Percentiles rank a stretch among this genome's conserved stretches.
Conservation (phyloP, 1,140 invertebrate genomes). For the Mamestra configurata region DNA sequence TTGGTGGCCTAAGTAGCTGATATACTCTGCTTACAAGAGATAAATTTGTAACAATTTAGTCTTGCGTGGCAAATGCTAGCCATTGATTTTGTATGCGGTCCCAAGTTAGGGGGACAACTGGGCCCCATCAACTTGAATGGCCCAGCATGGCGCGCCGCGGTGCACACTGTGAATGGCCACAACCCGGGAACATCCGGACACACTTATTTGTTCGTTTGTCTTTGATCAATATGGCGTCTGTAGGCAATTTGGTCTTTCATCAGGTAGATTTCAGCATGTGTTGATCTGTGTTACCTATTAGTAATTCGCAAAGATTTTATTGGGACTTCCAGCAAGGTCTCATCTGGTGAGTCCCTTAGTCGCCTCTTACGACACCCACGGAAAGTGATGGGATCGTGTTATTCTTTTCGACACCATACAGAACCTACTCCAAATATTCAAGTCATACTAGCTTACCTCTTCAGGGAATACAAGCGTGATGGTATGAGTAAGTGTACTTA, state of each 20-base stretch:
- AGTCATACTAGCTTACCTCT: no score
- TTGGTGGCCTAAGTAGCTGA: no score
- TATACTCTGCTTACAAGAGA: slow-evolving; percentile 20
- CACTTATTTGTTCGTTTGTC: slow-evolving; percentile 38
- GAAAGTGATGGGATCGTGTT: no score
- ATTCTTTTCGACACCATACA: no score
- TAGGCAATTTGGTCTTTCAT: slow-evolving; percentile 22
- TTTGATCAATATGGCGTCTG: slow-evolving; percentile 14
- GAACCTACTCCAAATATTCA: no score
- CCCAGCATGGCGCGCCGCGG: slow-evolving; percentile 53
- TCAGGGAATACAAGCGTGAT: no score
- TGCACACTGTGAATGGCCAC: slow-evolving; percentile 43
- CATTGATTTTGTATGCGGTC: slow-evolving; percentile 69
- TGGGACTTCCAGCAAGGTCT: no score
- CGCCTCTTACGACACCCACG: no score
- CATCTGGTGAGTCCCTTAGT: no score
- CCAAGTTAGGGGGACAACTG: slow-evolving; percentile 61
- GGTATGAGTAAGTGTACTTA: no score
- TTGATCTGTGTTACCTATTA: background rate
- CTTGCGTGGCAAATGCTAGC: slow-evolving; percentile 63
- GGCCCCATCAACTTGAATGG: slow-evolving; percentile 64
- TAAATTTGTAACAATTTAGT: slow-evolving; percentile 58
- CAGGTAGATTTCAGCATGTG: background rate
- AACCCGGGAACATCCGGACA: slow-evolving; percentile 35
- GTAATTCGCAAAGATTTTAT: no score